Evolutionary conservation across 2,888 invertebrate genomes (phyloP).

Genomic region (Holacanthella duospinosa): DNA sequence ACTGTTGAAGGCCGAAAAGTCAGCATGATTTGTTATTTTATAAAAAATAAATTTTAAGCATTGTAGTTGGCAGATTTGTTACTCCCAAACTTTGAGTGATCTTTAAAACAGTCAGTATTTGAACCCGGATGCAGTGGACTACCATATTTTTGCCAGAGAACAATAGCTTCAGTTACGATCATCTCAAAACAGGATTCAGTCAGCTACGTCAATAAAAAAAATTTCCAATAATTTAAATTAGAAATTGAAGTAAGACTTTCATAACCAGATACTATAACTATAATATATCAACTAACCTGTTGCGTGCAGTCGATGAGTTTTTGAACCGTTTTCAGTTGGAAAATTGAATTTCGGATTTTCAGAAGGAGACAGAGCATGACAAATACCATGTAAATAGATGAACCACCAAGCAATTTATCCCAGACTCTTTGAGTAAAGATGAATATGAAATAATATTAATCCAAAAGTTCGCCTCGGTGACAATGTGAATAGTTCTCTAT

Average conservation of each 20-base stretch:
- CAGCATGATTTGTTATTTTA: no score
- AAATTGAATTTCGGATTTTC: slow-evolving; percentile 55
- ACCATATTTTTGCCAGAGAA: slow-evolving; percentile 74
- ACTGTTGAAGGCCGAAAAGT: no score
- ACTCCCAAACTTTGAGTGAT: slow-evolving; percentile 9
- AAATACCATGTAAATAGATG: slow-evolving; percentile 67
- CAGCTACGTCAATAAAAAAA: slow-evolving; percentile 49
- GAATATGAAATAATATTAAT: not conserved
- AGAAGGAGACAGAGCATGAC: slow-evolving; percentile 63
- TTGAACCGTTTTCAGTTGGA: slow-evolving; percentile 52
- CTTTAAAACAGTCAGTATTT: slow-evolving; percentile 23
- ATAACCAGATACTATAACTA: no score
- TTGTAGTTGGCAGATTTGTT: not conserved
- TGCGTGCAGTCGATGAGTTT: slow-evolving; percentile 56
- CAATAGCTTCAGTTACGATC: slow-evolving; percentile 73
- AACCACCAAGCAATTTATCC: slow-evolving; percentile 80
- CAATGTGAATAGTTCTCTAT: not conserved
- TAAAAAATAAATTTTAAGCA: not conserved
- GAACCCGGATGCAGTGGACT: slow-evolving; percentile 40
- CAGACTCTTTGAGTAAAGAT: slow-evolving; percentile 54
- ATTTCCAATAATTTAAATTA: slow-evolving; percentile 11
- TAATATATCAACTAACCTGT: slow-evolving; percentile 47
- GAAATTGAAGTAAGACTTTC: not conserved
- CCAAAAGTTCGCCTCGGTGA: slow-evolving; percentile 7
- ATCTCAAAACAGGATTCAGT: slow-evolving; percentile 69